These are phyloP conservation scores for Ommatoiulus sabulosus DNA, from an alignment of 2,888 invertebrate genomes.

Conservation along the genomic window DNA sequence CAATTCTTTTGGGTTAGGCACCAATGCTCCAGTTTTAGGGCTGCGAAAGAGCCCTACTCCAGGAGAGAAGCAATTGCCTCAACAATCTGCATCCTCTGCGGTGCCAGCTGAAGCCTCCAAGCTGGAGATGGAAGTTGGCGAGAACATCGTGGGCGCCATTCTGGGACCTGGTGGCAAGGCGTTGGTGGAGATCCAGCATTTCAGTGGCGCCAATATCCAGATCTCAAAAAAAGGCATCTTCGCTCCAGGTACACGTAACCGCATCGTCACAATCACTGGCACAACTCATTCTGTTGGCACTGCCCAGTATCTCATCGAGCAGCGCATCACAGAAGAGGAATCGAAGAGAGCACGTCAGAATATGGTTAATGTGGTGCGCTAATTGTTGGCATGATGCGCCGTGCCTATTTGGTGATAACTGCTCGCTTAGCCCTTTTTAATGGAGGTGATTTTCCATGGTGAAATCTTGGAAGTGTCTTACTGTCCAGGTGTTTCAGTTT, in stretches of 20 bases:
- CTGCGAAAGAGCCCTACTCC: conserved; percentile 64
- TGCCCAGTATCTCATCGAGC: conserved; percentile 96
- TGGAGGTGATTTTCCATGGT: conserved; percentile 13
- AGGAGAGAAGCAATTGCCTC: conserved; percentile 59
- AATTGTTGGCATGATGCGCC: conserved; percentile 4
- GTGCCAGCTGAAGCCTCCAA: conserved; percentile 69
- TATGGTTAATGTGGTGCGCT: conserved; percentile 61
- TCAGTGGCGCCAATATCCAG: conserved; percentile 97
- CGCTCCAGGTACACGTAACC: conserved; percentile 96
- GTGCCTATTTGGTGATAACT: conserved; percentile 18
- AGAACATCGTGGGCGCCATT: conserved; percentile 96
- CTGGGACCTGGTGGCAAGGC: conserved; percentile 96
- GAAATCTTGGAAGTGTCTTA: conserved; percentile 33
- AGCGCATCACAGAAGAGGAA: conserved; percentile 96
- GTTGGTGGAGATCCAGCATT: conserved; percentile 96
- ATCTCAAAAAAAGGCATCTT: conserved; percentile 98
- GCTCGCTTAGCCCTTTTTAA: not conserved
- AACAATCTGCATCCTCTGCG: not conserved
- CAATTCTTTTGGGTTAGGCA: conserved; percentile 88
- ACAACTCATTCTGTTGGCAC: conserved; percentile 87
- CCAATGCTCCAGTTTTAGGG: conserved; percentile 67
- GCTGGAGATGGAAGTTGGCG: conserved; percentile 87
- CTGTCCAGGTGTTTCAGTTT: conserved; percentile 35
- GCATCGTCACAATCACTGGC: conserved; percentile 96
- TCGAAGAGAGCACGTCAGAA: conserved; percentile 91